Conservation (phyloP, 1,140 invertebrate species). For the Oscheius sp. region DNA sequence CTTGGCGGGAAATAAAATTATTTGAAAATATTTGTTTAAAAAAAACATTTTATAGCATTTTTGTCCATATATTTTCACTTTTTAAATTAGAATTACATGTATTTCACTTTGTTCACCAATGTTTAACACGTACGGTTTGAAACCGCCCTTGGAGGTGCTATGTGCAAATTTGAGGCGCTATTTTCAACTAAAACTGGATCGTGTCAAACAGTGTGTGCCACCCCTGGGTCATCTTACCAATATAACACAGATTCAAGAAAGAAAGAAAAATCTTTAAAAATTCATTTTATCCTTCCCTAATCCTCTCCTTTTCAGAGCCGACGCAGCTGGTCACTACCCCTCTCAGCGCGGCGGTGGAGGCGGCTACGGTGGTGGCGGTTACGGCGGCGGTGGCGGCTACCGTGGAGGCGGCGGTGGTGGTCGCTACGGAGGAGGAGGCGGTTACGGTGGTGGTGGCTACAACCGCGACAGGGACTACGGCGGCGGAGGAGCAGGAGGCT, state of each 20-base stretch:
- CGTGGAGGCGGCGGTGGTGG: constrained; percentile 10
- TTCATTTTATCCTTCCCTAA: background rate
- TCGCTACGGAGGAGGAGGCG: constrained; percentile 12
- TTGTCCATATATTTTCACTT: too few relatives aligned
- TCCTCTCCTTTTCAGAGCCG: constrained; percentile 8
- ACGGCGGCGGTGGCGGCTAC: background rate
- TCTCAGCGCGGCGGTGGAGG: constrained; percentile 19
- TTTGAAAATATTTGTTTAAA: too few relatives aligned
- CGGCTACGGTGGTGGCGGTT: constrained; percentile 22
- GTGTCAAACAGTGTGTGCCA: background rate
- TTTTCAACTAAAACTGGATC: too few relatives aligned
- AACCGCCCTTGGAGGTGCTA: too few relatives aligned
- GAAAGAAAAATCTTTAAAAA: background rate
- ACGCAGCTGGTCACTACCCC: constrained; percentile 34
- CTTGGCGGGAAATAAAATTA: too few relatives aligned
- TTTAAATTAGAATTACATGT: too few relatives aligned
- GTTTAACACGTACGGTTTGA: too few relatives aligned
- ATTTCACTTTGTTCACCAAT: background rate
- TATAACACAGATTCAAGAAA: background rate
- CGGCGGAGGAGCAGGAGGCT: constrained; percentile 19
- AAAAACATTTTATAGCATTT: too few relatives aligned
- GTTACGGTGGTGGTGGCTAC: constrained; percentile 7
- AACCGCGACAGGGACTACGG: constrained; percentile 1
- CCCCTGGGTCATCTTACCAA: background rate
- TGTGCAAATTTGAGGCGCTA: too few relatives aligned